Evolutionary conservation across 1,140 invertebrate genomes (phyloP), one percentile per base, ranked within the genome.

Genomic region (Trichonephila inaurata): DNA sequence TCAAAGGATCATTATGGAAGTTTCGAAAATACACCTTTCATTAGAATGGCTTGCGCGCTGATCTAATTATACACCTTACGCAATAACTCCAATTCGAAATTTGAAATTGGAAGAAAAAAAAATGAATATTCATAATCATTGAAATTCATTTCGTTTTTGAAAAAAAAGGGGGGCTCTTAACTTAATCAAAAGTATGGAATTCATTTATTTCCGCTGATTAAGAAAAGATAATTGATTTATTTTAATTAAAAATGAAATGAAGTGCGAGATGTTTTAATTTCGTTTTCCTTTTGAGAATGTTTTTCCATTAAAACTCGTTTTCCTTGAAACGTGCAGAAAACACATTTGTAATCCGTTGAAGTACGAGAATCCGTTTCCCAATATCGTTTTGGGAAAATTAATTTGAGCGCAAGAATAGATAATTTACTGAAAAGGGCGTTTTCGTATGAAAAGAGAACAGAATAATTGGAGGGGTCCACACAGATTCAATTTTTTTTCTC

Each of bases 181-280:
- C 66, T 69, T 69, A 69, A 69, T 69, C 66, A 69, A 69, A 69
- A 69, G 14, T 69, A 69, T 69, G n/a, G 66, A 69, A 69, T 69
- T n/a, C 66, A 28, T 69, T 69, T 69, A 69, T 69, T 69, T 24
- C 24, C 24, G 14, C 66, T 69, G 66, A 69, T 69, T 69, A 69
- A 69, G 66, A 69, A 69, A 69, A 69, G 66, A 12, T 69, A 69
- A 69, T 69, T 69, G 66, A 69, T 69, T 69, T 69, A 69, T 69
- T 69, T 69, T 69, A 69, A 69, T 69, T 69, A 69, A 24, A 24
- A 69, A 69, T 14, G 66, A 69, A 69, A 69, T 69, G 66, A 69
- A 69, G 66, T 69, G 66, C 7, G 21, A 69, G 66, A 69, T 69
- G 24, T 69, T 69, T 69, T 69, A 69, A 69, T 69, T 69, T 24